phyloP scores from a whole-genome alignment of 2,797 vertebrate species.

The Denticeps clupeoides region DNA sequence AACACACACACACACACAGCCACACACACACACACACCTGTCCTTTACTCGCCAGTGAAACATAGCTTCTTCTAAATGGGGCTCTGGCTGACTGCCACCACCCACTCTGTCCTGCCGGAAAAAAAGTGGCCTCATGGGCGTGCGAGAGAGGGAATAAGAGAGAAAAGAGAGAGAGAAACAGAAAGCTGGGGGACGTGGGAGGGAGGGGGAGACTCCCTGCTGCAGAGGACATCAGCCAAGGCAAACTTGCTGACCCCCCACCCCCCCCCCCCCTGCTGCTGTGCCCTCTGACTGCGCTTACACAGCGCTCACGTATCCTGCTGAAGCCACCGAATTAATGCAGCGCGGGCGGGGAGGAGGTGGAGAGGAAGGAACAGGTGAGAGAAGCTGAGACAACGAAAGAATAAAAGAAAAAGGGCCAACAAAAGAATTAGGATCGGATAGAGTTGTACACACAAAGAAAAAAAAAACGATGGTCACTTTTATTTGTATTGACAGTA shows the following conservation, averaged over 20 bases:
- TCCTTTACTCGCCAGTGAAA: conserved; percentile 17
- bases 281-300: conserved; percentile 40
- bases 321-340: conserved; percentile 43
- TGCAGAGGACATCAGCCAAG: conserved; percentile 50
- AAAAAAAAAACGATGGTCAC: conserved; percentile 49
- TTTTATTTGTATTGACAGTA: conserved; percentile 54
- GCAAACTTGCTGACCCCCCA: conserved; percentile 50
- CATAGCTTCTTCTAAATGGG: conserved; percentile 15
- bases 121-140: neutral
- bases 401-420: neutral
- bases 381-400: neutral
- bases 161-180: conserved; percentile 1
- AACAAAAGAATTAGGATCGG: neutral
- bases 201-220: conserved; percentile 30
- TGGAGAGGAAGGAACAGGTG: neutral
- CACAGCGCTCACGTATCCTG: conserved; percentile 47
- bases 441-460: conserved; percentile 16
- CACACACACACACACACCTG: conserved; percentile 13
- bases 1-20: conserved; percentile 14
- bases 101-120: conserved; percentile 8
- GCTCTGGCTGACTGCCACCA: conserved; percentile 5
- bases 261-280: conserved; percentile 8
- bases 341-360: conserved; percentile 9
- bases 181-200: neutral
- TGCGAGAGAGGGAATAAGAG: neutral